Evolutionary conservation across 2,888 invertebrate genomes (phyloP).

Genomic region (Chaitophorus viminalis): DNA sequence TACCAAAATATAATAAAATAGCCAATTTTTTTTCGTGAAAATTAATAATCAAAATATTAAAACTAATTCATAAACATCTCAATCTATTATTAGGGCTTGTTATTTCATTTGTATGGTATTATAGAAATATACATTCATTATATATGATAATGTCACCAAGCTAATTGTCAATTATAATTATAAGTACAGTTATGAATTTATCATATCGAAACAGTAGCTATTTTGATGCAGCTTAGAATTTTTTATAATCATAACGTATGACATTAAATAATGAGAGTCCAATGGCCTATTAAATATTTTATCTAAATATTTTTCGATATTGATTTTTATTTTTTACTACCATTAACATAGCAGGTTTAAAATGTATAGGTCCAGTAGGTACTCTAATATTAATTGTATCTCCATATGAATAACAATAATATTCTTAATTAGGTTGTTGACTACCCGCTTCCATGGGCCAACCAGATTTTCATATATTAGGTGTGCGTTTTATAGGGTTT

Average conservation of each 20-base stretch:
- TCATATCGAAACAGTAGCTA: background rate
- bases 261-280: background rate
- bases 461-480: no score
- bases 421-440: no score
- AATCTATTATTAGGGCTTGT: background rate
- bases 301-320: background rate
- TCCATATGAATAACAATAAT: no score
- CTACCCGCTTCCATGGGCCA: no score
- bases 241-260: background rate
- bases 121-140: background rate
- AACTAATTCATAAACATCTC: background rate
- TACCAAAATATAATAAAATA: no score
- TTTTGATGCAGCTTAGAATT: background rate
- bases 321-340: background rate
- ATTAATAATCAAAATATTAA: background rate
- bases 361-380: no score
- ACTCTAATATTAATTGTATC: no score
- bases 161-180: no score
- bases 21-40: background rate
- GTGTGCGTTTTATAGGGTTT: no score
- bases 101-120: background rate
- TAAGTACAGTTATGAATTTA: no score
- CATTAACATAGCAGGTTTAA: no score
- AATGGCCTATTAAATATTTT: constrained; percentile 2
- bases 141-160: no score